Evolutionary conservation across 2,888 invertebrate species (phyloP).

Genomic region (Dasysyrphus tricinctus): DNA sequence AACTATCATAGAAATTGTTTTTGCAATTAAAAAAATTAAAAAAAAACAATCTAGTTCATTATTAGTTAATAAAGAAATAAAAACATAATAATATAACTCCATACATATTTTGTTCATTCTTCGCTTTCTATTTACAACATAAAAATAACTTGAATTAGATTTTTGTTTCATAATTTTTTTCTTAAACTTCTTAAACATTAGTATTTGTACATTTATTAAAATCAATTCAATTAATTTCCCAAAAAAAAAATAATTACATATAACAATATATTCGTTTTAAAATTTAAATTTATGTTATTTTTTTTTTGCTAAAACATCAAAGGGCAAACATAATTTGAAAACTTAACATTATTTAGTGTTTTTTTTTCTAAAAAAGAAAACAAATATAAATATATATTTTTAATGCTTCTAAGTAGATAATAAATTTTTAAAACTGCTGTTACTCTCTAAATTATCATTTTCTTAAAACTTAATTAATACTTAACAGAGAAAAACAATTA

Average conservation of each 20-base stretch:
- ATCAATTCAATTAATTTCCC: conserved; percentile 51
- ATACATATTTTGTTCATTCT: conserved; percentile 20
- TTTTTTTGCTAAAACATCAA: conserved; percentile 19
- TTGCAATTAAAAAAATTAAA: conserved; percentile 16
- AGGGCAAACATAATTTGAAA: conserved; percentile 24
- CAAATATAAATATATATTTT: conserved; percentile 5
- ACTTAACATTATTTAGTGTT: conserved; percentile 32
- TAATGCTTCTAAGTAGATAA: conserved; percentile 45
- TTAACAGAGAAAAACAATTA: conserved; percentile 63
- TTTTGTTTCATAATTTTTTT: conserved; percentile 9
- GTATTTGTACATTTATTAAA: conserved; percentile 65
- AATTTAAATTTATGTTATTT: not conserved
- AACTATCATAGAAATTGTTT: conserved; percentile 64
- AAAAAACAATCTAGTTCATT: conserved; percentile 44
- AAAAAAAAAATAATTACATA: conserved; percentile 27
- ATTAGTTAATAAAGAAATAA: conserved; percentile 56
- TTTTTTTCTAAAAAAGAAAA: conserved; percentile 44
- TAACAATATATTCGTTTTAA: conserved; percentile 15
- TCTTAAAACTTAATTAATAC: conserved; percentile 70
- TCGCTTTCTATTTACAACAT: conserved; percentile 68
- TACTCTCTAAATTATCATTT: conserved; percentile 18
- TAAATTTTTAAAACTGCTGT: conserved; percentile 24
- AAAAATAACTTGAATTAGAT: conserved; percentile 42
- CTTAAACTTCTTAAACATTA: conserved; percentile 47
- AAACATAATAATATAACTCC: conserved; percentile 42